Base-by-base conservation (phyloP, 2,888 invertebrate genomes). In the Trissoscelio sp. region DNA sequence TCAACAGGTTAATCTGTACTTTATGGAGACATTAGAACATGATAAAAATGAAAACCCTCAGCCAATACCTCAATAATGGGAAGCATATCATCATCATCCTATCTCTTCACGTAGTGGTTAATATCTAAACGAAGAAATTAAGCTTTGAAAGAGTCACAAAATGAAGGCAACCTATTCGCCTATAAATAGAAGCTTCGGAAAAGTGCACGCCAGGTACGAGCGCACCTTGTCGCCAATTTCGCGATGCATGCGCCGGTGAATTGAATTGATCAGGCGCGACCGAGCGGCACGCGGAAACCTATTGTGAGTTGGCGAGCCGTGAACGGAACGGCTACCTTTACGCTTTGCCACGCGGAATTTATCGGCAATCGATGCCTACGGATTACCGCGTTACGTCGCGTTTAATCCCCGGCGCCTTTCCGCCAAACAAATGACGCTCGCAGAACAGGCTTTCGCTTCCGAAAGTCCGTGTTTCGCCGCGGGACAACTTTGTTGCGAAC, bases 291-390 rank as follows among this genome's bases (percentile, higher is more conserved):
- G 84, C 86, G 88, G 87, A 88, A 87, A 85, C 83, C 84, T 83
- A 87, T 88, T 87, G 87, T 84, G 81, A 86, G 78, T 81, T 83
- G 85, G 69, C 84, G 86, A 87, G 86, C 86, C 86, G 86, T 86
- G 84, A 88, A 87, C 87, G 85, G 85, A 87, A 87, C 86, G 86
- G 85, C 83, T 88, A 86, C 86, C 87, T 87, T 87, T 87, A 86
- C 86, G 86, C 87, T 88, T 85, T 82, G 83, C 80, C 81, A 83
- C 83, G 85, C 74, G 87, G 84, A 87, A 88, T 88, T 88, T 88
- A 89, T 88, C 83, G 86, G 86, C 83, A 87, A 89, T 88, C 87
- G 86, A 88, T 87, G 84, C 18, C 69, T 11, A 53, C 37, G 31
- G 20, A 58, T 75, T 58, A 37, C 31, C 55, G 42, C 60, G 24